Conservation (phyloP, 92 coral and sea anemone genomes). For the Virgularia gustaviana region DNA sequence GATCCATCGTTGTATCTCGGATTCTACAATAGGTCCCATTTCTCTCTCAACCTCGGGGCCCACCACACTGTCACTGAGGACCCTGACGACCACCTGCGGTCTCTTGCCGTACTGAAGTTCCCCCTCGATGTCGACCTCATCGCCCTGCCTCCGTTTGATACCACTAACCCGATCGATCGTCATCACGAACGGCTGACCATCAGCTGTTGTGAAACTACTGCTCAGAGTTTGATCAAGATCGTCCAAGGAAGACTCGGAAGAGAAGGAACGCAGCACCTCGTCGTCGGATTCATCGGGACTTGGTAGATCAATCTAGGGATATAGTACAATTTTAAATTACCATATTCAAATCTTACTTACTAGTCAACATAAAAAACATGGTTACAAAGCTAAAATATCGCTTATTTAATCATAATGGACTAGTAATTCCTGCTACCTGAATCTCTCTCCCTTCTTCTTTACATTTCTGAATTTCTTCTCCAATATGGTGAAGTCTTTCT, state of each 20-base stretch:
- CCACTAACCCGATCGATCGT: slow-evolving; percentile 82
- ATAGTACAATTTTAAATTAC: too few relatives aligned
- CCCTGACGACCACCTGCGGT: slow-evolving; percentile 67
- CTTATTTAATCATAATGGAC: too few relatives aligned
- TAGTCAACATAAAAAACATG: too few relatives aligned
- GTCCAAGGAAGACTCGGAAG: slow-evolving; percentile 49
- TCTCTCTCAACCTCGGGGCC: slow-evolving; percentile 75
- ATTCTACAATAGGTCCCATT: slow-evolving; percentile 92
- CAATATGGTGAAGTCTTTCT: slow-evolving; percentile 71
- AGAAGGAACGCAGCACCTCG: slow-evolving; percentile 51
- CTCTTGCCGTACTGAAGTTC: slow-evolving; percentile 75
- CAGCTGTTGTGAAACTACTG: slow-evolving; percentile 43
- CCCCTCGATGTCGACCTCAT: slow-evolving; percentile 61
- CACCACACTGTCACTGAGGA: slow-evolving; percentile 64
- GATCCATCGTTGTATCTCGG: slow-evolving; percentile 94
- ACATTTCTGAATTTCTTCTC: slow-evolving; percentile 73
- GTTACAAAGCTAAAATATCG: too few relatives aligned
- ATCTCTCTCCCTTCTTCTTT: slow-evolving; percentile 21
- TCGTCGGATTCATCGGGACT: slow-evolving; percentile 76
- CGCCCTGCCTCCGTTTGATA: slow-evolving; percentile 72
- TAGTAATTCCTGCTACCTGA: background rate
- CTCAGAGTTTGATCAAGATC: slow-evolving; percentile 47
- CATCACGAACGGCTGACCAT: slow-evolving; percentile 28
- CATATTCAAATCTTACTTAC: too few relatives aligned
- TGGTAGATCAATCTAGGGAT: slow-evolving; percentile 17